Conservation (phyloP, 1,140 invertebrate species). For the Neelides sp. region DNA sequence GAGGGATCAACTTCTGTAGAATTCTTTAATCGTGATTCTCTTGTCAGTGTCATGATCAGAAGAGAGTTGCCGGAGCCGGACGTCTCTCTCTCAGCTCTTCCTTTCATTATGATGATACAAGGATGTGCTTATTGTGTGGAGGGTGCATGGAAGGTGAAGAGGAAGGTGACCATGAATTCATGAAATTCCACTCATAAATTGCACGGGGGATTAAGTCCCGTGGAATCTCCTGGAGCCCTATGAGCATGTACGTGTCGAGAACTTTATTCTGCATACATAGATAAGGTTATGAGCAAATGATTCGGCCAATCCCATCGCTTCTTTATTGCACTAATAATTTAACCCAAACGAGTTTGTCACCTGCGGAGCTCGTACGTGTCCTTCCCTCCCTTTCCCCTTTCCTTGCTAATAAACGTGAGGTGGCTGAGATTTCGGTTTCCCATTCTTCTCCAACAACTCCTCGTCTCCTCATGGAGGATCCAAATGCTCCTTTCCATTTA, state of each 20-base stretch:
- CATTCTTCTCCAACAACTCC: no score
- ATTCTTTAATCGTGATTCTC: constrained; percentile 6
- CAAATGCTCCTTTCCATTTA: no score
- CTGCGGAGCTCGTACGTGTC: no score
- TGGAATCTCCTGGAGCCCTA: not conserved
- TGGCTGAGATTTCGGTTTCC: no score
- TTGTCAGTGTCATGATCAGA: constrained; percentile 6
- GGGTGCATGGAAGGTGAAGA: not conserved
- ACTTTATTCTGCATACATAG: not conserved
- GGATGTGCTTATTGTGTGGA: not conserved
- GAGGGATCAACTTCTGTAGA: not conserved
- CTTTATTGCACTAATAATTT: constrained; percentile 17
- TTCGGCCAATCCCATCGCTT: not conserved
- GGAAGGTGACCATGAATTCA: not conserved
- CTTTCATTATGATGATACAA: not conserved
- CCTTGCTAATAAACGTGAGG: no score
- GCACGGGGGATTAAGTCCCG: no score
- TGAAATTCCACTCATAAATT: no score
- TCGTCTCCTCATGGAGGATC: no score
- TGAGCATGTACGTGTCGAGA: not conserved
- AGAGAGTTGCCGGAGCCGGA: not conserved
- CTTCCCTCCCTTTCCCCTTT: no score
- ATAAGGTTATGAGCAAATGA: not conserved
- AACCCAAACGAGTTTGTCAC: constrained; percentile 18
- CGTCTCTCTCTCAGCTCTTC: constrained; percentile 5